phyloP scores from a whole-genome alignment of 2,113 vertebrate species.

The Pollachius pollachius region DNA sequence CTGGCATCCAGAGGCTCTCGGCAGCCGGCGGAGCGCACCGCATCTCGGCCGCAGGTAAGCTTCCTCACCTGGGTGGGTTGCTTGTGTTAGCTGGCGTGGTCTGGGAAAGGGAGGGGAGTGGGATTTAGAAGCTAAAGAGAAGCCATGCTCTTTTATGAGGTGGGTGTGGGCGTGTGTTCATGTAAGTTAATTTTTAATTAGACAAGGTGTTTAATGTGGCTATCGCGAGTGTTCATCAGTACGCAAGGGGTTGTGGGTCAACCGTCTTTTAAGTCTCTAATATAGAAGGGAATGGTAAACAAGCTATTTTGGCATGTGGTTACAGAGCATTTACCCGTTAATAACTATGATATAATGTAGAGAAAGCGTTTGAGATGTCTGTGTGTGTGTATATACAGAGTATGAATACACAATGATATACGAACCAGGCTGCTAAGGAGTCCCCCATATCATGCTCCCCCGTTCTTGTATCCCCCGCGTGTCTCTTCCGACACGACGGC shows the following conservation, averaged over 20 bases:
- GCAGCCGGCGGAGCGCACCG: slow-evolving; percentile 64
- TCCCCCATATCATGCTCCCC: too few species aligned
- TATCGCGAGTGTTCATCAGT: slow-evolving; percentile 33
- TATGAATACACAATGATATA: too few species aligned
- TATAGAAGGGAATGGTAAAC: too few species aligned
- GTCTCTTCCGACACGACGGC: too few species aligned
- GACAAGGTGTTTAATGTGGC: slow-evolving; percentile 33
- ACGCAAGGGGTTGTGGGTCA: slow-evolving; percentile 24
- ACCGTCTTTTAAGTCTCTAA: slow-evolving; percentile 19
- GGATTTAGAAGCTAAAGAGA: background rate
- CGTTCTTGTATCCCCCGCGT: too few species aligned
- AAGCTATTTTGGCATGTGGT: too few species aligned
- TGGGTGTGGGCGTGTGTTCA: background rate
- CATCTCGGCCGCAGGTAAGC: slow-evolving; percentile 70
- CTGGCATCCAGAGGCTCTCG: slow-evolving; percentile 63
- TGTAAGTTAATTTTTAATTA: slow-evolving; percentile 46
- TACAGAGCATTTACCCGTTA: too few species aligned
- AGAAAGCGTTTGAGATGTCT: too few species aligned
- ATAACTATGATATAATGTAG: too few species aligned
- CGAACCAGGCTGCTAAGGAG: too few species aligned
- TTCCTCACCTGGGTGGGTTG: slow-evolving; percentile 1
- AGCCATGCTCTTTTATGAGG: slow-evolving; percentile 21
- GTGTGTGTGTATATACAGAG: too few species aligned
- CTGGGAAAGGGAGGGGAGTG: too few species aligned
- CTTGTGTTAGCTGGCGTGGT: background rate